Evolutionary conservation across 2,888 invertebrate genomes (phyloP), one percentile per base, ranked within the genome.

Genomic region (Amorpha juglandis): DNA sequence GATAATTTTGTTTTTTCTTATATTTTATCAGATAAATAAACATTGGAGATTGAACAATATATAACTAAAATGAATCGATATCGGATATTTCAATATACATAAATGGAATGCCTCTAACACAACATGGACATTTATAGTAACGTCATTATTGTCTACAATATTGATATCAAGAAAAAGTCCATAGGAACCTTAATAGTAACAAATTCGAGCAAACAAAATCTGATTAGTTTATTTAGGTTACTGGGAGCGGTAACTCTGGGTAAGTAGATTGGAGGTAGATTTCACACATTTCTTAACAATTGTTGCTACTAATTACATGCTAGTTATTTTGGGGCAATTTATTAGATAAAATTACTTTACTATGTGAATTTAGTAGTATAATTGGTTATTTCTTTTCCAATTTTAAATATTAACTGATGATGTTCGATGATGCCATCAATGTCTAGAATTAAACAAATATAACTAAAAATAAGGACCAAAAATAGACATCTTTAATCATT

Each of bases 211-310:
- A 58, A 58, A 42, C 19, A 42, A 19, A n/a, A 58, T 42, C 16
- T 53, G 1, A 16, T 42, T 38, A 38, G 9, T 16, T 27, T 53
- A 42, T 38, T 55, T 9, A 55, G 11, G 58, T 58, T 42, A 16
- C 35, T 6, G 55, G 58, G 38, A 12, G 8, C 19, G 19, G 12
- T 38, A 9, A 58, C 19, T 47, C 38, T 38, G 14, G 19, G 19
- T 38, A 51, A 35, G 33, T 65, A 65, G 7, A 33, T 35, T 48
- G 47, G 64, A 65, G 64, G 64, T 65, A 65, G 64, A 14, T 65
- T 33, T 48, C 51, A 48, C 47, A 48, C 19, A 35, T 48, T 38
- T 38, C 47, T 12, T 45, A 27, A 47, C 0, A 33, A 47, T 14
- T 47, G 8, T 9, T 55, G 0, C 14, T n/a, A 33, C 8, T 14